Conservation (phyloP, 2,888 invertebrate genomes). For the Lysandra coridon region DNA sequence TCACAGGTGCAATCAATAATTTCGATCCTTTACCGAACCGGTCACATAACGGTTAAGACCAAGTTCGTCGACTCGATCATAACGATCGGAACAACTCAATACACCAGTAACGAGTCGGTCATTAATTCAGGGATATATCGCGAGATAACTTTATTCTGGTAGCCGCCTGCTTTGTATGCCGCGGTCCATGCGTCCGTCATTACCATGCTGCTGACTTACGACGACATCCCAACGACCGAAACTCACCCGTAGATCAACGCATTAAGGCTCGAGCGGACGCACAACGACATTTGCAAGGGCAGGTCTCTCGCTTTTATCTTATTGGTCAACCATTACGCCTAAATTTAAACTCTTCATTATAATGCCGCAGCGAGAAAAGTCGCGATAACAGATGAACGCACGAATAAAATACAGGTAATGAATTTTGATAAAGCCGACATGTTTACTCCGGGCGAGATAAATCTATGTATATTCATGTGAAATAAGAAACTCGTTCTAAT, state of each 20-base stretch:
- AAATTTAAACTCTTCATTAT: constrained; percentile 81
- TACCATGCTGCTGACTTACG: constrained; percentile 59
- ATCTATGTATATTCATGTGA: constrained; percentile 49
- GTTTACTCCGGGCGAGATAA: constrained; percentile 53
- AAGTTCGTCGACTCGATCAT: constrained; percentile 65
- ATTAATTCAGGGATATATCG: constrained; percentile 80
- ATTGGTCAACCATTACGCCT: constrained; percentile 80
- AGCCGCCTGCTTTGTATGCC: constrained; percentile 79
- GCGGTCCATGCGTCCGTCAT: constrained; percentile 77
- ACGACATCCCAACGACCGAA: constrained; percentile 41
- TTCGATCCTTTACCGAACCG: constrained; percentile 24
- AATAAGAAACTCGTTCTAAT: constrained; percentile 52
- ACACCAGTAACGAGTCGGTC: constrained; percentile 78
- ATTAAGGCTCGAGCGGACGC: constrained; percentile 41
- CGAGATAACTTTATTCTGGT: constrained; percentile 80
- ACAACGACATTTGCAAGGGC: constrained; percentile 51
- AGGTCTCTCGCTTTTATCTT: constrained; percentile 78
- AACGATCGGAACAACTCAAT: constrained; percentile 75
- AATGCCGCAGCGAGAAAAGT: constrained; percentile 76
- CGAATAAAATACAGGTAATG: constrained; percentile 75
- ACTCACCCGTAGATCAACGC: constrained; percentile 47
- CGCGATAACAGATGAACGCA: constrained; percentile 67
- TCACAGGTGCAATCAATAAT: constrained; percentile 25
- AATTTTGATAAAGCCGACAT: constrained; percentile 68
- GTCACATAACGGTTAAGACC: constrained; percentile 37